These are phyloP conservation scores for Agrochola lychnidis DNA, from an alignment of 2,888 invertebrate genomes.

Conservation along the genomic window DNA sequence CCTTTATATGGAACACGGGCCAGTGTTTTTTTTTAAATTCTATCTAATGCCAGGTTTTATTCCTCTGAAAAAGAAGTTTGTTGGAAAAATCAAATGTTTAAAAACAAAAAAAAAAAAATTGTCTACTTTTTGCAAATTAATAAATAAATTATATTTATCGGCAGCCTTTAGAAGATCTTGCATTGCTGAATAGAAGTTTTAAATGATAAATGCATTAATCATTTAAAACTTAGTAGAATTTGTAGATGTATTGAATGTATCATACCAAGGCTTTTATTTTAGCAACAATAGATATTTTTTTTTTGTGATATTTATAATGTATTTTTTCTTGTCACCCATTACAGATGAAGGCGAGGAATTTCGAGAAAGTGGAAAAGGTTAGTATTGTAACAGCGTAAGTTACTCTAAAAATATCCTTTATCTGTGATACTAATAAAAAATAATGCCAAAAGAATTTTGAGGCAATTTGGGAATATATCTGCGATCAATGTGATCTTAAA, in stretches of 20 bases:
- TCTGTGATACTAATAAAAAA: slow-evolving; percentile 69
- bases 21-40: too few species aligned
- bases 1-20: too few species aligned
- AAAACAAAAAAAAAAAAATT: not conserved
- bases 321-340: slow-evolving; percentile 67
- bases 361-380: slow-evolving; percentile 99
- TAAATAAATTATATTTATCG: not conserved
- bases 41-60: too few species aligned
- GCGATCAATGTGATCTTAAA: slow-evolving; percentile 19
- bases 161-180: not conserved
- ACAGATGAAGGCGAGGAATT: slow-evolving; percentile 99
- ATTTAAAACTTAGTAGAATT: not conserved
- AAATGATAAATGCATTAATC: not conserved
- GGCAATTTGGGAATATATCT: slow-evolving; percentile 15
- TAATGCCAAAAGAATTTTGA: not conserved
- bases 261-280: not conserved
- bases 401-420: slow-evolving; percentile 47
- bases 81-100: too few species aligned
- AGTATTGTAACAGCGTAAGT: slow-evolving; percentile 84
- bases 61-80: not conserved
- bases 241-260: not conserved
- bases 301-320: not conserved
- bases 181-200: not conserved
- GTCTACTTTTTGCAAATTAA: not conserved
- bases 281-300: not conserved